These are phyloP conservation scores for Microplitis mediator DNA, from an alignment of 1,140 invertebrate species.

Conservation along the genomic window DNA sequence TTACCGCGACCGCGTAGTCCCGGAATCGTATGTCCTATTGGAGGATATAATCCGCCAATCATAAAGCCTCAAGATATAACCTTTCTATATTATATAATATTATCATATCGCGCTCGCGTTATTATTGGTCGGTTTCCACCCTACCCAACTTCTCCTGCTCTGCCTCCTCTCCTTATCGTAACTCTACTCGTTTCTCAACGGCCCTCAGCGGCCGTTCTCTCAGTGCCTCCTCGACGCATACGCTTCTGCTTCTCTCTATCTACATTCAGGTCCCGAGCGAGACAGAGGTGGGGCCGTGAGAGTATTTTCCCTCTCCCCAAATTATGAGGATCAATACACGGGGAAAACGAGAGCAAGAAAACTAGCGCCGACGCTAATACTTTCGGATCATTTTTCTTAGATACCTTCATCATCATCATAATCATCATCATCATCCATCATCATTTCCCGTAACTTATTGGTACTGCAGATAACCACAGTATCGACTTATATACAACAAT, in stretches of 20 bases:
- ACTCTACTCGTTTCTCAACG: not conserved
- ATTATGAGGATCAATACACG: constrained; percentile 64
- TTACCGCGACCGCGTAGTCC: not conserved
- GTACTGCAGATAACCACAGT: not conserved
- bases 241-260: constrained; percentile 42
- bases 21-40: constrained; percentile 38
- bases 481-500: not conserved
- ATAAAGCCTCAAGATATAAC: constrained; percentile 52
- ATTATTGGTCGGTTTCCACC: constrained; percentile 60
- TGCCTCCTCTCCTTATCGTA: not conserved
- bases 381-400: constrained; percentile 45
- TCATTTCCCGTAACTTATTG: not conserved
- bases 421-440: not conserved
- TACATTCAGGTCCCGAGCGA: not conserved
- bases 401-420: not conserved
- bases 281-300: constrained; percentile 48
- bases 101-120: constrained; percentile 60
- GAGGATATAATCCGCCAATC: constrained; percentile 52
- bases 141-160: constrained; percentile 39
- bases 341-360: constrained; percentile 48
- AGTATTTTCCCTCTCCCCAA: constrained; percentile 44
- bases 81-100: constrained; percentile 60
- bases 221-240: constrained; percentile 49
- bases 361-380: constrained; percentile 53
- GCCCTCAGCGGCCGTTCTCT: constrained; percentile 22